These are phyloP conservation scores for Pelecanus crispus DNA, from an alignment of 2,113 vertebrate species.

Conservation along the genomic window DNA sequence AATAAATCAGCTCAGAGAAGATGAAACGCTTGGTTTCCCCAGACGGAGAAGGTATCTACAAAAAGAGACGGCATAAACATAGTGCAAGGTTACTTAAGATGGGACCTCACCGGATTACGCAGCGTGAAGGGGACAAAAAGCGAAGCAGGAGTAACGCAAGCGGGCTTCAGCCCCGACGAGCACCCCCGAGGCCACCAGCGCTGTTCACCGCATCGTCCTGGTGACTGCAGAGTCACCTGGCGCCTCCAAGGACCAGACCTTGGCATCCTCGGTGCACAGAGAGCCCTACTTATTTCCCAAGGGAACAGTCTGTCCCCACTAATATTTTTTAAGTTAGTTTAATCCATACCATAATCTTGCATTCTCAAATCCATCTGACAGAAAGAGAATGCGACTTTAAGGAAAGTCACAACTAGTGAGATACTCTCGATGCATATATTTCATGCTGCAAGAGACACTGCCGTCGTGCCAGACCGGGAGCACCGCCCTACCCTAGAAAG, in stretches of 20 bases:
- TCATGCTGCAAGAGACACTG: neutral
- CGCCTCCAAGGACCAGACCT: conserved; percentile 19
- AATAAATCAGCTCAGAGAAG: neutral
- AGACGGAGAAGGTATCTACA: neutral
- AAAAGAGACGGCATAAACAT: fast-evolving
- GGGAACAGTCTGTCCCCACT: conserved; percentile 15
- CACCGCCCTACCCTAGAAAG: neutral
- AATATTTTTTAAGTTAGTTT: neutral
- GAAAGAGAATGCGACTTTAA: neutral
- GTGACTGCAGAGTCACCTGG: conserved; percentile 26
- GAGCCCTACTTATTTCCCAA: conserved; percentile 4
- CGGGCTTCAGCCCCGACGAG: neutral
- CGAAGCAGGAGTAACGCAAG: neutral
- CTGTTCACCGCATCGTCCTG: neutral
- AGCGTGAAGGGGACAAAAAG: neutral
- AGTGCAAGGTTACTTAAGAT: neutral
- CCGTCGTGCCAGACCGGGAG: neutral
- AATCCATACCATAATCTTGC: neutral
- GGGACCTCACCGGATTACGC: neutral
- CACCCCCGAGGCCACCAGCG: neutral
- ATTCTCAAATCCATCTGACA: neutral
- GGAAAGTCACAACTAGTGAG: neutral
- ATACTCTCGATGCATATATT: neutral
- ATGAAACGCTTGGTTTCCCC: neutral
- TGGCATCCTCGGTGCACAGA: neutral